Percentiles rank a stretch among this genome's conserved stretches.
phyloP scores from a whole-genome alignment of 1,140 invertebrate genomes.

The Macrobrachium rosenbergii region DNA sequence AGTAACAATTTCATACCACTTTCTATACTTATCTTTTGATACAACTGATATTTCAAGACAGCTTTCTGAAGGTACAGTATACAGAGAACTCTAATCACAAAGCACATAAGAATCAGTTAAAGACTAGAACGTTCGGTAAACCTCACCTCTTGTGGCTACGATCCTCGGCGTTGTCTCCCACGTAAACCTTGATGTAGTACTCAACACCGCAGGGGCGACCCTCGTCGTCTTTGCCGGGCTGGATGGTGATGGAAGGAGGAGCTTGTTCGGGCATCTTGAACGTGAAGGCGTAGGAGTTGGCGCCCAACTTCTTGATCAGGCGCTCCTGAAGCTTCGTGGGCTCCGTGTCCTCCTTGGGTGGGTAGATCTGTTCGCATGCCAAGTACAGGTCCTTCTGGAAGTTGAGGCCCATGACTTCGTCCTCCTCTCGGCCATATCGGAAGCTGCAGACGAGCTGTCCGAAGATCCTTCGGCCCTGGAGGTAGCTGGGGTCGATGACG shows the following conservation, averaged over 20 bases:
- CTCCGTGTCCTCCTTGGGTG: background rate
- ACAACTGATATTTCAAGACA: too few relatives aligned
- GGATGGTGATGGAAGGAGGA: conserved; percentile 75
- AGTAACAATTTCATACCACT: too few relatives aligned
- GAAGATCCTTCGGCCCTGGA: conserved; percentile 76
- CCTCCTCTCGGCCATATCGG: conserved; percentile 90
- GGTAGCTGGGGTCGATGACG: conserved; percentile 89
- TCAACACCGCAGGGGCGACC: conserved; percentile 94
- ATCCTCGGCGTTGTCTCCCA: conserved; percentile 86
- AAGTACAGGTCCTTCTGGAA: conserved; percentile 93
- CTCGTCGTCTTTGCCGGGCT: conserved; percentile 87
- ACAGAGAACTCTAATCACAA: too few relatives aligned
- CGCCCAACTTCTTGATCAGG: conserved; percentile 84
- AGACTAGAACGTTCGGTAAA: conserved; percentile 43
- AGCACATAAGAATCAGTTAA: background rate
- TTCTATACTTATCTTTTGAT: too few relatives aligned
- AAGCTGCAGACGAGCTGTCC: conserved; percentile 75
- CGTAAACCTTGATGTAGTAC: conserved; percentile 89
- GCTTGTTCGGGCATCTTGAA: conserved; percentile 81
- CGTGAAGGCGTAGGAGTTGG: conserved; percentile 85
- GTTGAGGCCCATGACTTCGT: conserved; percentile 92
- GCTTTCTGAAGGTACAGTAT: background rate
- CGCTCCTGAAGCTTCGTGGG: conserved; percentile 74
- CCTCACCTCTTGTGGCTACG: conserved; percentile 81
- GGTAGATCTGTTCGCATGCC: conserved; percentile 75